These are phyloP conservation scores for Petrolisthes cinctipes DNA, from an alignment of 2,888 invertebrate species.

Conservation along the genomic window DNA sequence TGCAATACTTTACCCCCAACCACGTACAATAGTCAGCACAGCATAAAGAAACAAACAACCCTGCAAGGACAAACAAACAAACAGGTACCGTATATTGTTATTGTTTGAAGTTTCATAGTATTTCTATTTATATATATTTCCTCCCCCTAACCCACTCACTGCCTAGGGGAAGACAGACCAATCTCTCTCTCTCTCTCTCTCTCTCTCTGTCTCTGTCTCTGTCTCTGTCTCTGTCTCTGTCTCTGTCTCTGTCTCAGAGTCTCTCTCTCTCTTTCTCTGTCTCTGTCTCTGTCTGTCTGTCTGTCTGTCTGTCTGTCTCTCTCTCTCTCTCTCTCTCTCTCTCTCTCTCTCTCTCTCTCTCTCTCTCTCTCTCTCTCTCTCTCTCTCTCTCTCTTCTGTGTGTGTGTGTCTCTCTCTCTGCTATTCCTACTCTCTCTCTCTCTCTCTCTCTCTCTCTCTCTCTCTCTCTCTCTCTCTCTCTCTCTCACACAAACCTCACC, in stretches of 20 bases:
- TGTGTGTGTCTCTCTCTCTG: neutral
- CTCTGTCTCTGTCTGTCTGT: neutral
- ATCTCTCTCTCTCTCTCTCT: neutral
- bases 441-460: neutral
- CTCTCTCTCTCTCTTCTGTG: neutral
- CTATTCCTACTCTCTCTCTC: neutral
- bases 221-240: neutral
- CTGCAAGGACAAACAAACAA: too few species aligned
- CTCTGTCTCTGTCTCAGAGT: conserved; percentile 10
- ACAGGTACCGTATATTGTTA: too few species aligned
- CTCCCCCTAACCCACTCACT: too few species aligned
- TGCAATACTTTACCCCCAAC: too few species aligned
- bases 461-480: neutral
- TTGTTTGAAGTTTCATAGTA: too few species aligned
- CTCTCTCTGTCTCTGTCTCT: conserved; percentile 1
- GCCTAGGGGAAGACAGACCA: neutral
- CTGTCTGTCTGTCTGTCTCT: neutral
- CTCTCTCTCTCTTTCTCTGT: conserved; percentile 20
- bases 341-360: neutral
- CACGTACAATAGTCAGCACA: too few species aligned
- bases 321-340: neutral
- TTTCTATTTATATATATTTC: too few species aligned
- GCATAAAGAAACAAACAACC: too few species aligned
- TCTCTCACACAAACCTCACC: too few species aligned
- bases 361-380: neutral